Base-by-base conservation (phyloP, 2,888 invertebrate species). In the Hololepta plana region DNA sequence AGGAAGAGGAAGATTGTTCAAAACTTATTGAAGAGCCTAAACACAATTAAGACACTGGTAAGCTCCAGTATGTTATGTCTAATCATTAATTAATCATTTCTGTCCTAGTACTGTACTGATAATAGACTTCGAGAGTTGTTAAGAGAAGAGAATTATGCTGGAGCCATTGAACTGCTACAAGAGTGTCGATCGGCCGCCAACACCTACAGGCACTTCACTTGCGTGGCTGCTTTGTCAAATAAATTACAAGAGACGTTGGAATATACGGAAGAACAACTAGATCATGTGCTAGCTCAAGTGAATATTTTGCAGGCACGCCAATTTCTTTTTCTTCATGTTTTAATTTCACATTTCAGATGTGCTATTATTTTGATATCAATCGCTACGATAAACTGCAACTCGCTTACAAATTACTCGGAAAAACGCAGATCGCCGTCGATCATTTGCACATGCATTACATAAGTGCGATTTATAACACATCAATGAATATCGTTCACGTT, bases 401-500 rank as follows among this genome's bases (percentile, higher is more conserved):
- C 37, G 95, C 95, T 0, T 96, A 91, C 46, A 67, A 70, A 19
- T 59, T 93, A 12, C 55, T 96, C 3, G 90, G 88, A 1, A 95
- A 95, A 54, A 84, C 82, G 1, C 75, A 90, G 53, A 74, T 79
- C 2, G 87, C 90, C 0, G 51, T 54, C 21, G 93, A 95, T 50
- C 90, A 91, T 49, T 53, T 95, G 6, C 85, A 88, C 39, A 90
- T 95, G 70, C 90, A 93, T 49, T 91, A 87, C 43, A 81, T 88
- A 1, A 87, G 87, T 20, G 82, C 88, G 0, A 82, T 95, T 9
- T 91, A 84, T 38, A 79, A 76, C 33, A 69, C 74, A 0, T 74
- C 85, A 0, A 66, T 63, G 34, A 59, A 59, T 3, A 60, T 63
- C 2, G 49, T 65, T 2, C 61, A 53, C 39, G 62, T 56, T 26